These are phyloP conservation scores for Minunthozetes semirufus DNA, from an alignment of 2,888 invertebrate genomes.

Conservation along the genomic window DNA sequence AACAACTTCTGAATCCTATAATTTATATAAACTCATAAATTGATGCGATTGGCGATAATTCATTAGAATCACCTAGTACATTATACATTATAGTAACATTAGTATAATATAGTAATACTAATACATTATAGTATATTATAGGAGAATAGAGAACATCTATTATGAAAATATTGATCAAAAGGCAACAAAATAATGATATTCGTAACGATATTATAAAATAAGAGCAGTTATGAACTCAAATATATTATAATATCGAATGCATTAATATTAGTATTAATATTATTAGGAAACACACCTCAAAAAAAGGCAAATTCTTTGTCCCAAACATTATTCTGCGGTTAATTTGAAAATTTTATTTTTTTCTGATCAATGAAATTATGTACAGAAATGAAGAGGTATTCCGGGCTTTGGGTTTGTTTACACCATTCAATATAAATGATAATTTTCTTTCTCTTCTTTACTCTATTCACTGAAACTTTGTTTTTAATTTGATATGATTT, in stretches of 20 bases:
- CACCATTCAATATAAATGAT: not conserved
- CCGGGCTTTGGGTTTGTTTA: not conserved
- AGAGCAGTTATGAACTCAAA: no score
- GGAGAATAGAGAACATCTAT: no score
- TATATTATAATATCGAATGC: not conserved
- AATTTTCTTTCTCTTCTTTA: not conserved
- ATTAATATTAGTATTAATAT: not conserved
- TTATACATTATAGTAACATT: no score
- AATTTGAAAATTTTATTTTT: not conserved
- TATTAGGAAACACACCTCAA: not conserved
- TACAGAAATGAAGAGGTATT: not conserved
- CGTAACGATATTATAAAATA: not conserved
- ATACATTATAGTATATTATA: not conserved
- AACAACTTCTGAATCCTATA: not conserved
- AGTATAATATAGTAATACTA: no score
- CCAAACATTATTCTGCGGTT: not conserved
- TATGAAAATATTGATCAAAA: not conserved
- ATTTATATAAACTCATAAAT: constrained; percentile 1
- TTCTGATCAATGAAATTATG: constrained; percentile 1
- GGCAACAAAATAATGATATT: not conserved
- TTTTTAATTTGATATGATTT: not conserved
- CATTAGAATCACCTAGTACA: not conserved
- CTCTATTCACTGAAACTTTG: not conserved
- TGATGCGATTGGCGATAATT: constrained; percentile 8
- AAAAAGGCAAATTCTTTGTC: not conserved